These are phyloP conservation scores for Paratilapia polleni DNA, from an alignment of 2,113 vertebrate genomes.

Conservation along the genomic window DNA sequence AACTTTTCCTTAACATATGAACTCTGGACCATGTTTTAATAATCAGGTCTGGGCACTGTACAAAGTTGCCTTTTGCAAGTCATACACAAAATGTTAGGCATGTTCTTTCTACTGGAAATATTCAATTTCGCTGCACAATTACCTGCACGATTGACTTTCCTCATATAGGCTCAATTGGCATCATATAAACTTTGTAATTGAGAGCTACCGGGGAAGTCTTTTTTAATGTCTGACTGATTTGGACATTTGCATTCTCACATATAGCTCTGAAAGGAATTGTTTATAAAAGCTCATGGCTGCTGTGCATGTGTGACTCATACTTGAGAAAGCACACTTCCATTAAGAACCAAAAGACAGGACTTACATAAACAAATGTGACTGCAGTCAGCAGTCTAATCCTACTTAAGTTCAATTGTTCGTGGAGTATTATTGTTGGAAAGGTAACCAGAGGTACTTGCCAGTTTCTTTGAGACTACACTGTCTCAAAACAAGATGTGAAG, in stretches of 20 bases:
- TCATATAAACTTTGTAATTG: neutral
- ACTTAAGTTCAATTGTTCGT: constrained; percentile 66
- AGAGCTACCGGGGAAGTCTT: neutral
- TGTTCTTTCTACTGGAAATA: neutral
- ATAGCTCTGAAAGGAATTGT: neutral
- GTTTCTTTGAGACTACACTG: constrained; percentile 27
- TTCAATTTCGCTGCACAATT: neutral
- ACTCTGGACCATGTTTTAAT: too few species aligned
- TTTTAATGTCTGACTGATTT: neutral
- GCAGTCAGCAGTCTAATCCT: constrained; percentile 53
- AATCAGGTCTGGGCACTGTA: too few species aligned
- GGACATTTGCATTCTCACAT: neutral
- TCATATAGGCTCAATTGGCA: neutral
- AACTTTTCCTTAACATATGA: too few species aligned
- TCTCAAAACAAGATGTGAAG: constrained; percentile 43
- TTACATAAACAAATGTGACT: constrained; percentile 57
- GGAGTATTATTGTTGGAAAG: constrained; percentile 51
- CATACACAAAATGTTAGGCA: neutral
- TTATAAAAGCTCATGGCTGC: neutral
- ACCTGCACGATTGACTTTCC: neutral
- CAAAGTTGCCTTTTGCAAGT: neutral
- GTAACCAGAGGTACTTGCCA: constrained; percentile 44
- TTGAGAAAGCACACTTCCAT: constrained; percentile 24
- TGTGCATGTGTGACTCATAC: constrained; percentile 3
- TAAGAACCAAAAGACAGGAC: constrained; percentile 18